phyloP scores from a whole-genome alignment of 2,113 vertebrate genomes.

The Anarhynchus alexandrinus region DNA sequence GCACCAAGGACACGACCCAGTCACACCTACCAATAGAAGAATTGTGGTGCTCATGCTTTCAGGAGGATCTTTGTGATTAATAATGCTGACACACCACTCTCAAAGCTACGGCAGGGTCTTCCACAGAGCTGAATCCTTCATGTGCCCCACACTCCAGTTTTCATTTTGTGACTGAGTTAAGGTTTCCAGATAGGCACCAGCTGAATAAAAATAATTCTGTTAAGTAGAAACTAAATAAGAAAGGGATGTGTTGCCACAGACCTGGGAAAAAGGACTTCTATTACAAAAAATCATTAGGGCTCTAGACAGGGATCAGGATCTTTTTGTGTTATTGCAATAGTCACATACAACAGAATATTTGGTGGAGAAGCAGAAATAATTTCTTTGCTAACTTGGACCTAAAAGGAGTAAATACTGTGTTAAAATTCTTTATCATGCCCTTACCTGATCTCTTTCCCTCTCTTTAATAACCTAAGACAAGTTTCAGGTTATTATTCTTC shows the following conservation, averaged over 20 bases:
- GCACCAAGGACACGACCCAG: not conserved
- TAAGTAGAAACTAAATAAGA: not conserved
- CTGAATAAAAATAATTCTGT: not conserved
- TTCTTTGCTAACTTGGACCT: not conserved
- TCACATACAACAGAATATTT: not conserved
- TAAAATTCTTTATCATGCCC: not conserved
- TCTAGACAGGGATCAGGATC: not conserved
- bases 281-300: not conserved
- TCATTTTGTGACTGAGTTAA: not conserved
- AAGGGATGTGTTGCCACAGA: not conserved
- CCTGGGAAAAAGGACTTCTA: not conserved
- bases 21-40: not conserved
- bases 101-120: not conserved
- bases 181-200: not conserved
- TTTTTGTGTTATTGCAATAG: not conserved
- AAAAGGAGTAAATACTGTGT: not conserved
- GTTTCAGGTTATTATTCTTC: not conserved
- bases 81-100: not conserved
- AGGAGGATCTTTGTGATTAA: not conserved
- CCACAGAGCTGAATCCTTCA: not conserved
- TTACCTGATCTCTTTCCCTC: not conserved
- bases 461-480: not conserved
- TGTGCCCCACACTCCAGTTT: fast-evolving
- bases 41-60: not conserved
- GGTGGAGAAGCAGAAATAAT: not conserved